Conservation (phyloP, 2,797 vertebrate species). For the Capromys pilorides region DNA sequence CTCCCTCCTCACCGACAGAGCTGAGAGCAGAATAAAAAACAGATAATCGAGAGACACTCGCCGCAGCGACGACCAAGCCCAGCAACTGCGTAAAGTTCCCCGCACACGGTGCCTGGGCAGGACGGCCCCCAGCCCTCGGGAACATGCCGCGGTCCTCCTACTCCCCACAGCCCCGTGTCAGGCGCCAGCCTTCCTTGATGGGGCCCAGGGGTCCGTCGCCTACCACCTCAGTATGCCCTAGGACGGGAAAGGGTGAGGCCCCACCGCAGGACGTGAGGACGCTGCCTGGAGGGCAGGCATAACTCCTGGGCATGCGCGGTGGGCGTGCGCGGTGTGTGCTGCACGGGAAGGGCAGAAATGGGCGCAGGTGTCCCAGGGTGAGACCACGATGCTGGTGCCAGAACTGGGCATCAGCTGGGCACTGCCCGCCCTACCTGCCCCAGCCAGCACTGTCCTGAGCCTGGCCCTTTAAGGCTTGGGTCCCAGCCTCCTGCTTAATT, state of each 20-base stretch:
- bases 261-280: fast-evolving
- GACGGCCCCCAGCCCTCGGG: neutral
- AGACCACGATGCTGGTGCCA: fast-evolving
- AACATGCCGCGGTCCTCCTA: neutral
- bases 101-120: neutral
- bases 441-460: neutral
- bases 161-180: fast-evolving
- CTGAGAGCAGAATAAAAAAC: fast-evolving
- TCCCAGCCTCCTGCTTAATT: neutral
- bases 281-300: fast-evolving
- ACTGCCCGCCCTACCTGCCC: neutral
- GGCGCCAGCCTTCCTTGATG: fast-evolving
- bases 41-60: fast-evolving
- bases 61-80: fast-evolving
- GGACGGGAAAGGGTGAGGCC: fast-evolving
- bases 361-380: fast-evolving
- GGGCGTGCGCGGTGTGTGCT: neutral
- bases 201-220: too few relatives aligned
- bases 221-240: neutral
- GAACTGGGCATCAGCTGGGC: fast-evolving
- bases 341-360: neutral
- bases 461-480: neutral
- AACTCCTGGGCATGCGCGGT: neutral
- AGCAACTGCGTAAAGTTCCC: fast-evolving
- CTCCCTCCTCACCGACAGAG: neutral